Conservation (phyloP, 2,888 invertebrate species). For the Rotaria sp. region DNA sequence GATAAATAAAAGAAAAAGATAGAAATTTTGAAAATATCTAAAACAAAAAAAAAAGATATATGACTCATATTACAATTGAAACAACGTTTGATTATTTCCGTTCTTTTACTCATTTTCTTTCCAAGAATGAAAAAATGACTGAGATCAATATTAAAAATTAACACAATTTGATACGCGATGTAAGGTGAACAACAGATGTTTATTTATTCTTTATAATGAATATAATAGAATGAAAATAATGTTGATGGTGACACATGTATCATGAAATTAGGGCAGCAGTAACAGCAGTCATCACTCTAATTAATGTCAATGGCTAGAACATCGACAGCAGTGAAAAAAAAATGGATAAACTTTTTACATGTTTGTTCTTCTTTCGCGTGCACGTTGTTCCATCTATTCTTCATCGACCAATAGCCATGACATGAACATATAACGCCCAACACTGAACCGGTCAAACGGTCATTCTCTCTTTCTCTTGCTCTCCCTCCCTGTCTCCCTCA, state of each 20-base stretch:
- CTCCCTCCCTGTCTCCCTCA: not conserved
- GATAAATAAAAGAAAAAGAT: not conserved
- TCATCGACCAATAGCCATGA: conserved; percentile 14
- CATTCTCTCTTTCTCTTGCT: not conserved
- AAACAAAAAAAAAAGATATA: not conserved
- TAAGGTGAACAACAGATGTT: not conserved
- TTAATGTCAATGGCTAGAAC: not conserved
- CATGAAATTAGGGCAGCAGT: not conserved
- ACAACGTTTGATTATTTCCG: not conserved
- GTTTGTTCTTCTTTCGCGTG: not conserved
- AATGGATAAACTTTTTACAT: not conserved
- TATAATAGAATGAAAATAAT: not conserved
- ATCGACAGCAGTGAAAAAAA: not conserved
- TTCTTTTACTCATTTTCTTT: not conserved
- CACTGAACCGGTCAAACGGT: conserved; percentile 22
- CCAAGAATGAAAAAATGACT: not conserved
- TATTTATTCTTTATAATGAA: not conserved
- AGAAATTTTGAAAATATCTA: not conserved
- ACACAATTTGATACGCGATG: not conserved
- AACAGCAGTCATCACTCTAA: not conserved
- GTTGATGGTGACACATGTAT: not conserved
- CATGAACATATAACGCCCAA: not conserved
- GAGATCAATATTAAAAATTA: not conserved
- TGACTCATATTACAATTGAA: not conserved
- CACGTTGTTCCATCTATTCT: not conserved